Percentiles rank a stretch among this genome's conserved stretches.
Conservation (phyloP, 2,113 vertebrate genomes). For the Ptychochromis oligacanthus region DNA sequence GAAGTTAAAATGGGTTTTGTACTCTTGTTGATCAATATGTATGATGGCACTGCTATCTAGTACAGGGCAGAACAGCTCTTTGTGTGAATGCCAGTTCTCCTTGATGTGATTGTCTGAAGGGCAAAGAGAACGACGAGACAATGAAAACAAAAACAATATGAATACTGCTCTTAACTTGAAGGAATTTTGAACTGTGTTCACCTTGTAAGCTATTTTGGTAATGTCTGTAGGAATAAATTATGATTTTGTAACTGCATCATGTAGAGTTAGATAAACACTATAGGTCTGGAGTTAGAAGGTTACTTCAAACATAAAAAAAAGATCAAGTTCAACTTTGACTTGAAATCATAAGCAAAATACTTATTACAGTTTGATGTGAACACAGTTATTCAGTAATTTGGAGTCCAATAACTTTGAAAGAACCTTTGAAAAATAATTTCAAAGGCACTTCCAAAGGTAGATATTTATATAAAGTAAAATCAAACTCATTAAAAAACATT, state of each 20-base stretch:
- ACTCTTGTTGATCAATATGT: conserved; percentile 74
- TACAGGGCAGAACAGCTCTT: conserved; percentile 36
- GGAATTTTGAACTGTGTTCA: background rate
- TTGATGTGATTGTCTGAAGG: conserved; percentile 54
- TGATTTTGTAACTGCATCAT: background rate
- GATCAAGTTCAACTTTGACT: background rate
- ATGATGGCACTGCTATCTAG: conserved; percentile 44
- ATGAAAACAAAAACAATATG: background rate
- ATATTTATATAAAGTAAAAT: background rate
- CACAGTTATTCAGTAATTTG: background rate
- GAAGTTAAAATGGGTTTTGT: conserved; percentile 74
- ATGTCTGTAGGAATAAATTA: background rate
- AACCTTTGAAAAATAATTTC: background rate
- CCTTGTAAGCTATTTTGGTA: background rate
- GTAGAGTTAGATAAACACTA: background rate
- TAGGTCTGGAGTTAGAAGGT: background rate
- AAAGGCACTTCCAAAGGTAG: background rate
- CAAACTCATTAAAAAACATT: background rate
- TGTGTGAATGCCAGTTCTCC: conserved; percentile 51
- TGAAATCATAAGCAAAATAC: background rate
- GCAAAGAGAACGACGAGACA: conserved; percentile 20
- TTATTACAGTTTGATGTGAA: background rate
- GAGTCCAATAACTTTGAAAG: background rate
- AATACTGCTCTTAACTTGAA: background rate
- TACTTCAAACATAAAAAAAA: background rate